Percentiles rank a stretch among this genome's conserved stretches.
These are phyloP conservation scores for Cephalotes varians DNA, from an alignment of 2,888 invertebrate species.

Conservation along the genomic window DNA sequence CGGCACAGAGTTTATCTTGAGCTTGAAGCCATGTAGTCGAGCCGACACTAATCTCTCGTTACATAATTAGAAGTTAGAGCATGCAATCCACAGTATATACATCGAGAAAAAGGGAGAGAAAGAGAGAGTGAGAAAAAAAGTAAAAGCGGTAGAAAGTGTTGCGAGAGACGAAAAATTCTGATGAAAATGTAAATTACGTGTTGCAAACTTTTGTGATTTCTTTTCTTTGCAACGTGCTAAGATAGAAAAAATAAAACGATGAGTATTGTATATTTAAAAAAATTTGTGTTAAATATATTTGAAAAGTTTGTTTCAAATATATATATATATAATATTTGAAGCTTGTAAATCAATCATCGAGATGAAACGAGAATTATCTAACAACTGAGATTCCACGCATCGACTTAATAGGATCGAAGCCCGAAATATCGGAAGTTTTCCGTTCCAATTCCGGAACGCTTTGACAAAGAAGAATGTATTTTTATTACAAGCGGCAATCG, in stretches of 20 bases:
- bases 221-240: background rate
- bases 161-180: constrained; percentile 14
- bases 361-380: constrained; percentile 2
- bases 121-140: background rate
- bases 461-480: background rate
- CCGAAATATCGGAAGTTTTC: constrained; percentile 4
- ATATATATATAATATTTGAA: background rate
- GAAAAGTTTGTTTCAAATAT: background rate
- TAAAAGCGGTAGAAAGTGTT: background rate
- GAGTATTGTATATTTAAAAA: constrained; percentile 4
- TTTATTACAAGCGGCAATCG: background rate
- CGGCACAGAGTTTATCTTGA: constrained; percentile 26
- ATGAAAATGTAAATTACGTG: constrained; percentile 31
- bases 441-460: background rate
- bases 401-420: background rate
- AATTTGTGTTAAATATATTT: background rate
- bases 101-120: background rate
- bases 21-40: constrained; percentile 19
- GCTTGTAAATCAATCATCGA: background rate
- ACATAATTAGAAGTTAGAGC: constrained; percentile 45
- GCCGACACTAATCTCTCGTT: constrained; percentile 36
- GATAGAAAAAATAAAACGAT: background rate
- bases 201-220: constrained; percentile 12
- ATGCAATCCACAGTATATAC: constrained; percentile 7
- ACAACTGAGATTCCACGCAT: background rate